Percentiles rank a stretch among this genome's conserved stretches.
Conservation (phyloP, 2,888 invertebrate genomes). For the Caenorhabditis japonica region DNA sequence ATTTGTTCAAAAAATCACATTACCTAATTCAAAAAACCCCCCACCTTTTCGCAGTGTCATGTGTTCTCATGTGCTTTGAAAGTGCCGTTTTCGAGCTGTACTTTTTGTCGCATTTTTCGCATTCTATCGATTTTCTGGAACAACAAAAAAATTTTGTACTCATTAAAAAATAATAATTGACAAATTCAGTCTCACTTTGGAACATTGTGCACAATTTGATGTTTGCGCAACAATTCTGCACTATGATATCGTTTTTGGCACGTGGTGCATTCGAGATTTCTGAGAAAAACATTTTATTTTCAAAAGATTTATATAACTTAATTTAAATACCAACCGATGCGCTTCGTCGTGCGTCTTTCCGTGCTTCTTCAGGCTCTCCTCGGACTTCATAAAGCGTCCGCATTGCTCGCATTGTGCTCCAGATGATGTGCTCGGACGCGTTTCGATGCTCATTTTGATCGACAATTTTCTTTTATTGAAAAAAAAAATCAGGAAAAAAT, state of each 20-base stretch:
- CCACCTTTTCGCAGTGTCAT: conserved; percentile 32
- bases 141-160: not conserved
- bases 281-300: conserved; percentile 10
- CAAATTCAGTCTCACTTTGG: conserved; percentile 24
- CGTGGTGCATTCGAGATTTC: conserved; percentile 23
- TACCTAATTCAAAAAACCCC: not conserved
- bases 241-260: conserved; percentile 42
- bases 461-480: not conserved
- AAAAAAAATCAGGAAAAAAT: no score
- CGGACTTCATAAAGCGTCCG: conserved; percentile 37
- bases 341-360: conserved; percentile 35
- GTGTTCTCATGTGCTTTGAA: conserved; percentile 38
- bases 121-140: conserved; percentile 48
- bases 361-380: conserved; percentile 35
- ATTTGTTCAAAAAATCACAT: conserved; percentile 4
- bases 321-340: conserved; percentile 18
- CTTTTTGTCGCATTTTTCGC: conserved; percentile 38
- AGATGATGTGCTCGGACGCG: conserved; percentile 2
- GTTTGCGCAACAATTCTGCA: conserved; percentile 42
- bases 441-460: not conserved
- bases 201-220: conserved; percentile 40
- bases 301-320: not conserved
- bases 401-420: conserved; percentile 46
- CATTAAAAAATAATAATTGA: not conserved
- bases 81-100: conserved; percentile 50